phyloP scores from a whole-genome alignment of 1,140 invertebrate species.

The Drosophila mauritiana region DNA sequence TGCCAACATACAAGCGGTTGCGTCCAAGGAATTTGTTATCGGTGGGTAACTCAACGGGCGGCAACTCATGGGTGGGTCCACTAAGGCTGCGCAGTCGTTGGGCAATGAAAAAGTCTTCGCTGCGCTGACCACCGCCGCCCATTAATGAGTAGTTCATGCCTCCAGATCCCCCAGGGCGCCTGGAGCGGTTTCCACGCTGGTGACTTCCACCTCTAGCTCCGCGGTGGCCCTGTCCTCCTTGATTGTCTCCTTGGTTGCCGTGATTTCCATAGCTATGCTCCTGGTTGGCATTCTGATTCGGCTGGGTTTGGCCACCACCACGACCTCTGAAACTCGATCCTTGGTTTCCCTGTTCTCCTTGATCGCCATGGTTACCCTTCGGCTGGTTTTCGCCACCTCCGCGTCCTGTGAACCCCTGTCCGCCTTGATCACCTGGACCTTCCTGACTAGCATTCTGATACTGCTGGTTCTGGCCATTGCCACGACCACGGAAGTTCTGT shows the following conservation, averaged over 20 bases:
- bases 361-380: conserved; percentile 3
- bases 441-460: conserved; percentile 1
- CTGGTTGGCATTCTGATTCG: conserved; percentile 12
- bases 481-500: background rate
- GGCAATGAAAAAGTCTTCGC: conserved; percentile 89
- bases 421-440: background rate
- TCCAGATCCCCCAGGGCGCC: conserved; percentile 15
- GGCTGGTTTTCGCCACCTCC: conserved; percentile 20
- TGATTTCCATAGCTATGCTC: too few species aligned
- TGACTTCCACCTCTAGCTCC: conserved; percentile 12
- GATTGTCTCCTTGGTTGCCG: conserved; percentile 4
- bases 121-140: conserved; percentile 86
- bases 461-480: background rate
- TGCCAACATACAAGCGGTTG: conserved; percentile 97
- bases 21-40: conserved; percentile 99
- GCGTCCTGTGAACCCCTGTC: background rate
- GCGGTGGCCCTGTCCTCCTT: conserved; percentile 33
- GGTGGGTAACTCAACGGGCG: conserved; percentile 98
- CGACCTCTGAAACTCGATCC: conserved; percentile 16
- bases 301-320: background rate
- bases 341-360: conserved; percentile 7
- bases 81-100: conserved; percentile 90
- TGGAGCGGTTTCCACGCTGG: conserved; percentile 45
- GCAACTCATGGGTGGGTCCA: conserved; percentile 94
- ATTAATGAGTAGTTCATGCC: conserved; percentile 35